Percentiles rank a stretch among this genome's conserved stretches.
These are phyloP conservation scores for Glyphotaelius pellucidus DNA, from an alignment of 2,888 invertebrate species.

Conservation along the genomic window DNA sequence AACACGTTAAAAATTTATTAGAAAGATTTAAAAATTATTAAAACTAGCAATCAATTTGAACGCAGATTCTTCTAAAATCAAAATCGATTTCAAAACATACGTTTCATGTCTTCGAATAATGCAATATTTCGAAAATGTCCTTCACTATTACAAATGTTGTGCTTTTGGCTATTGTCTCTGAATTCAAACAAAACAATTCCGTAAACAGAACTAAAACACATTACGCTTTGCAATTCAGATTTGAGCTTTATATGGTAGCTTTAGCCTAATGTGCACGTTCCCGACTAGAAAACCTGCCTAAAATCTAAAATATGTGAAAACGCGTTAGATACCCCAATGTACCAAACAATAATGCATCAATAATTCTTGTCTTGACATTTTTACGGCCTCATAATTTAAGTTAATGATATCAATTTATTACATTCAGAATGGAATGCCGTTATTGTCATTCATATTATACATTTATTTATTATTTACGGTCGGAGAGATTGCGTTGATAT, in stretches of 20 bases:
- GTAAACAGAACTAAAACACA: background rate
- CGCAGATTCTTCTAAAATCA: background rate
- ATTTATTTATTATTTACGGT: background rate
- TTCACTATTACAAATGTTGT: background rate
- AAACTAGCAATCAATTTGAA: too few relatives aligned
- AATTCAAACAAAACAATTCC: background rate
- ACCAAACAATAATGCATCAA: background rate
- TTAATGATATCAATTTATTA: background rate
- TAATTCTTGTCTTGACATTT: slow-evolving; percentile 2
- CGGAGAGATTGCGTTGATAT: background rate
- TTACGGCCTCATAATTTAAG: background rate
- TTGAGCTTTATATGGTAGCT: background rate
- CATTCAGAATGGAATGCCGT: slow-evolving; percentile 11
- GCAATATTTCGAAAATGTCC: background rate
- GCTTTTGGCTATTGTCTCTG: background rate
- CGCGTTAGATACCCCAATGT: background rate
- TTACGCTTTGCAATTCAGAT: background rate
- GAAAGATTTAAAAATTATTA: too few relatives aligned
- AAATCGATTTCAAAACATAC: background rate
- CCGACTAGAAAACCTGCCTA: background rate
- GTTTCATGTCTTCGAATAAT: background rate
- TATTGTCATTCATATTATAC: background rate
- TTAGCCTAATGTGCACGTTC: background rate
- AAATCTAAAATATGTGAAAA: background rate
- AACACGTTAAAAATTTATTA: too few relatives aligned